A percentile compares a stretch with the other conserved stretches of the same genome.
These are phyloP conservation scores for Sesamia nonagrioides DNA, from an alignment of 1,140 invertebrate species.

Conservation along the genomic window DNA sequence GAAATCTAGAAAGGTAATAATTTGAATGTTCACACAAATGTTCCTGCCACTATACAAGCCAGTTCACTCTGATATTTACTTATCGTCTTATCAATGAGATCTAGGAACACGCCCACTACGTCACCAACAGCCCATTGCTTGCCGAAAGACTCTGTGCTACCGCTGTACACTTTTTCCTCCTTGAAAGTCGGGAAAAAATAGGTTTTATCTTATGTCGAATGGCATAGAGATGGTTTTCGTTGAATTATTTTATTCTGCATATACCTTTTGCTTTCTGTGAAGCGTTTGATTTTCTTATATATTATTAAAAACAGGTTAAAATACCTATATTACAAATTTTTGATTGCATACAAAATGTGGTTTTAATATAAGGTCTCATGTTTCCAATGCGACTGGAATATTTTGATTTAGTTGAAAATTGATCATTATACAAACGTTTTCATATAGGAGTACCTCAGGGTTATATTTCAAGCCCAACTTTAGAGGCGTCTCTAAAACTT, in stretches of 20 bases:
- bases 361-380: background rate
- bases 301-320: background rate
- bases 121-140: constrained; percentile 98
- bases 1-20: background rate
- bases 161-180: constrained; percentile 98
- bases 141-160: constrained; percentile 96
- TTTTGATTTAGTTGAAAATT: too few relatives aligned
- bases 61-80: constrained; percentile 89
- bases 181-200: constrained; percentile 79
- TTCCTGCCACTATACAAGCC: constrained; percentile 69
- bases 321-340: background rate
- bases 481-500: too few relatives aligned
- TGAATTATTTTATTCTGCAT: background rate
- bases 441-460: background rate
- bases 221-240: constrained; percentile 4
- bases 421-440: too few relatives aligned
- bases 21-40: constrained; percentile 53
- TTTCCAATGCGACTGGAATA: background rate
- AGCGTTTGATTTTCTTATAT: background rate
- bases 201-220: constrained; percentile 37
- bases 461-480: background rate
- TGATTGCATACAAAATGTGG: background rate
- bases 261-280: constrained; percentile 4
- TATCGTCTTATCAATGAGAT: constrained; percentile 98
- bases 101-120: constrained; percentile 98